Base-by-base conservation (phyloP, 2,888 invertebrate species). In the Sarcophaga rosellei region DNA sequence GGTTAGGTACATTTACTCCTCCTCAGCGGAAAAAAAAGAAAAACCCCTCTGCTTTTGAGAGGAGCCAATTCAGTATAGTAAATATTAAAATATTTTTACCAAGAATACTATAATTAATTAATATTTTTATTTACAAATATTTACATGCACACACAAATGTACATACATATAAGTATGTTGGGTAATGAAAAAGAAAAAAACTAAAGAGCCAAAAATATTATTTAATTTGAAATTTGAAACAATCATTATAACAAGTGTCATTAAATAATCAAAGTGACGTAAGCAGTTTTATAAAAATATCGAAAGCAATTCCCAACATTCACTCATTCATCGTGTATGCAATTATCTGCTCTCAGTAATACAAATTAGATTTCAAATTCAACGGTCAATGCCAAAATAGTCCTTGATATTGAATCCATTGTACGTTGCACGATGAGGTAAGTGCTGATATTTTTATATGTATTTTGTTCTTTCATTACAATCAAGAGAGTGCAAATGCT, bases 381-480 rank as follows among this genome's bases (percentile, higher is more conserved):
- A 53, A 79, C 11, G 21, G 75, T 72, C 75, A 82, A 82, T 79
- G 79, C 75, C 75, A 76, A 20, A 12, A 20, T 53, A 66, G 78
- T 69, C 82, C 82, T 82, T 82, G 78, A 69, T 77, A 76, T 76
- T 84, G 76, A 81, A 76, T 72, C 21, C 6, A 61, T 57, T 76
- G 3, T 17, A 17, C 53, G 15, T 12, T 53, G 53, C 35, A 35
- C 17, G 53, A 17, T 53, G 17, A 53, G 53, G 53, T 17, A 53
- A 53, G 3, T 4, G 53, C 17, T 15, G 53, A 17, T 10, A 53
- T 53, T 53, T 53, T 53, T 53, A 53, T 15, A n/a, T n/a, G n/a
- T n/a, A 53, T 53, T 53, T 53, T 5, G 4, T 17, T 53, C 4
- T 15, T 12, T 53, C 4, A 53, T 12, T 53, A 17, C 4, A 17